These are phyloP conservation scores for Trachelipus rathkii DNA, from an alignment of 1,140 invertebrate genomes.

Conservation along the genomic window DNA sequence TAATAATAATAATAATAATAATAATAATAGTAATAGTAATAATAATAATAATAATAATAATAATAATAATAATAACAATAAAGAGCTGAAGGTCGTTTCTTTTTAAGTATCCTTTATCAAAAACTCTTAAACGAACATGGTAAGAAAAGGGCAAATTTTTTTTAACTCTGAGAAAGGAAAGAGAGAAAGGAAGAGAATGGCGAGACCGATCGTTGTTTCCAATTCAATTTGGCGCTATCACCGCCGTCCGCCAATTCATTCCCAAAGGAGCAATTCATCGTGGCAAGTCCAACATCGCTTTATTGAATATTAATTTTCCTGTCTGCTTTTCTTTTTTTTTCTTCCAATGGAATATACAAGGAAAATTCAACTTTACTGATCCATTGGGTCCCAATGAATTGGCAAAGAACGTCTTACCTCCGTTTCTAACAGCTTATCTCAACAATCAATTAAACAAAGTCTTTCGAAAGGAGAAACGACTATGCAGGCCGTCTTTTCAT, in stretches of 20 bases:
- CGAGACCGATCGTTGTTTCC: neutral
- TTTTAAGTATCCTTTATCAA: too few relatives aligned
- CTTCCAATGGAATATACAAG: neutral
- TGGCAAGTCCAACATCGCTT: neutral
- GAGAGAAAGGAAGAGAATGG: neutral
- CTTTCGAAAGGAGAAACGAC: neutral
- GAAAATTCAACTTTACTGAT: neutral
- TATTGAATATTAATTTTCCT: conserved; percentile 6
- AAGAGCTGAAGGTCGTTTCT: too few relatives aligned
- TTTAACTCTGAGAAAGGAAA: neutral
- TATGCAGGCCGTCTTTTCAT: neutral
- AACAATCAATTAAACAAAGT: neutral
- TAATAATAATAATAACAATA: too few relatives aligned
- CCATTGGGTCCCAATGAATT: neutral
- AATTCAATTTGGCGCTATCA: conserved; percentile 12
- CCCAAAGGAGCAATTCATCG: neutral
- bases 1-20: too few relatives aligned
- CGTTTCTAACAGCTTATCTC: neutral
- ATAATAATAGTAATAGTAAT: too few relatives aligned
- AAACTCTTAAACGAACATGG: too few relatives aligned
- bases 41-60: too few relatives aligned
- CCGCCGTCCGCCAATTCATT: neutral
- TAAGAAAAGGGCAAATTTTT: too few relatives aligned
- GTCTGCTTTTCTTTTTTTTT: conserved; percentile 8
- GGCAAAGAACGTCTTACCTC: neutral